Conservation (phyloP, 2,797 vertebrate genomes). For the Eulemur mongoz region DNA sequence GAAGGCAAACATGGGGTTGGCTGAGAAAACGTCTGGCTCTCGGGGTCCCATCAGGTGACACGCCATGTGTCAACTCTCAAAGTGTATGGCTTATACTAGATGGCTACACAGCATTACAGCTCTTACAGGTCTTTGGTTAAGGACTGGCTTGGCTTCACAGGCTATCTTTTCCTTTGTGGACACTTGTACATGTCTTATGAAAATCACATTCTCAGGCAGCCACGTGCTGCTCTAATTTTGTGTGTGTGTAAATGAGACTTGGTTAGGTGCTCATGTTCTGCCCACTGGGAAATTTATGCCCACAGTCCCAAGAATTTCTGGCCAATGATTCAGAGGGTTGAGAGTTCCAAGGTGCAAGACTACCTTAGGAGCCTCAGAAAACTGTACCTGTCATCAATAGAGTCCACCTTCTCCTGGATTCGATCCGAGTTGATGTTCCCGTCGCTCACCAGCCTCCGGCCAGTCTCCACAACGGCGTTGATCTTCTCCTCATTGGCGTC, state of each 20-base stretch:
- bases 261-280: not conserved
- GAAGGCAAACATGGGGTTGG: not conserved
- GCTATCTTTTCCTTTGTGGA: not conserved
- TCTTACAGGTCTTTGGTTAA: not conserved
- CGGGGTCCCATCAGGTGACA: not conserved
- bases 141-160: not conserved
- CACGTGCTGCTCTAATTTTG: not conserved
- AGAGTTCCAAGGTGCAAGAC: too few species aligned
- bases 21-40: constrained; percentile 38
- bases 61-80: not conserved
- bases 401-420: constrained; percentile 95
- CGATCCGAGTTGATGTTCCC: constrained; percentile 93
- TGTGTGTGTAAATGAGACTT: not conserved
- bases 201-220: not conserved
- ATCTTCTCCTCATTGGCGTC: constrained; percentile 99
- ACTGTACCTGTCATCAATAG: constrained; percentile 95
- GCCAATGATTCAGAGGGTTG: not conserved
- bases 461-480: constrained; percentile 93
- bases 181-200: not conserved
- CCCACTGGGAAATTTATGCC: not conserved
- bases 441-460: constrained; percentile 94
- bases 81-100: not conserved
- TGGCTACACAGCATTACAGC: rapidly evolving
- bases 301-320: not conserved
- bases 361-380: not conserved